Base-by-base conservation (phyloP, 2,888 invertebrate species). In the Dorcus hopei region DNA sequence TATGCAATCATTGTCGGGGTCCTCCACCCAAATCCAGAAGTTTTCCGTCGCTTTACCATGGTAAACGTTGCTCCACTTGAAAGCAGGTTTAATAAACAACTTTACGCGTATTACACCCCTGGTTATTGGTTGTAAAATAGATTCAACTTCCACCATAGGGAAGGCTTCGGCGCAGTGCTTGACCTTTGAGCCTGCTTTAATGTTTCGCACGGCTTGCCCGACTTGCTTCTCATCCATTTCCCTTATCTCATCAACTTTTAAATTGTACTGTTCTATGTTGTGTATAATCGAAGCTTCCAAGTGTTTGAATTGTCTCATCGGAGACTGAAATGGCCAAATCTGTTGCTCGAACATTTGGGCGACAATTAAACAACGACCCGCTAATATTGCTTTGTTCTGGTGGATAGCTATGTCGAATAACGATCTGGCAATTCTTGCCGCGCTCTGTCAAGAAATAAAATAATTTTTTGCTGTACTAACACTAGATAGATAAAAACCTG, bases 11-110 rank as follows among this genome's bases (percentile, higher is more conserved):
- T 87, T 91, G 42, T 93, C 93, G 0, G 97, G 92, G 79, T 99
- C 97, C 77, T 98, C 97, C 38, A 99, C 91, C 95, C 98, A 97
- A 59, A 99, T 86, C 93, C 96, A 98, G 79, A 96, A 99, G 0
- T 92, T 87, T 77, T 97, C 95, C 0, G 90, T 86, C 0, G 87
- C 87, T 76, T 89, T 90, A 0, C 96, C 94, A 73, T 97, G 96
- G 49, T 95, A 85, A 67, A 85, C 87, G 74, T 95, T 94, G 70
- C 92, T 94, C 97, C 97, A 97, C 61, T 85, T 87, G 68, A 76
- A 83, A 42, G 87, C 86, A 0, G 96, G 88, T 57, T 81, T 86
- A 19, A 97, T 87, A 53, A 85, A 85, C 9, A 97, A 83, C 58
- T 89, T 86, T 65, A 98, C 91, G 70, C 91, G 82, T 9, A 97